A percentile compares a stretch with the other conserved stretches of the same genome.
phyloP scores from a whole-genome alignment of 1,140 invertebrate genomes.

The Maconellicoccus hirsutus region DNA sequence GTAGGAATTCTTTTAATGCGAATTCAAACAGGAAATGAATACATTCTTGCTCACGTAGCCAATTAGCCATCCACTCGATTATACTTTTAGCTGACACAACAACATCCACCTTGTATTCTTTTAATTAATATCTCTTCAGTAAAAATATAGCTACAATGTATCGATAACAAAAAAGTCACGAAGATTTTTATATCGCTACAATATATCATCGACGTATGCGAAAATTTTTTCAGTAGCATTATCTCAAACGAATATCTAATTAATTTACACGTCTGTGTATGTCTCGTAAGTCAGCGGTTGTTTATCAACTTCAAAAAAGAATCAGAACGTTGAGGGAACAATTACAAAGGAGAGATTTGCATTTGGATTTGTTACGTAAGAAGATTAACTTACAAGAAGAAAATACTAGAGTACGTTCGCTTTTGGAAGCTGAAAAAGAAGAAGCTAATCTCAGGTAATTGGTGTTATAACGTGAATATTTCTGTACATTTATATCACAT shows the following conservation, averaged over 20 bases:
- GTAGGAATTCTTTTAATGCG: no score
- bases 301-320: conserved; percentile 70
- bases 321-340: conserved; percentile 74
- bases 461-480: background rate
- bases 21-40: no score
- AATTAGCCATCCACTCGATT: no score
- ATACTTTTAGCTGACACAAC: no score
- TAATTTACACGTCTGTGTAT: conserved; percentile 25
- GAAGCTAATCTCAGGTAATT: conserved; percentile 52
- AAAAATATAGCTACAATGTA: no score
- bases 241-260: background rate
- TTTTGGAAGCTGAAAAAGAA: conserved; percentile 48
- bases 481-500: background rate
- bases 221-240: no score
- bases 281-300: conserved; percentile 52
- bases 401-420: conserved; percentile 28
- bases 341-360: conserved; percentile 77
- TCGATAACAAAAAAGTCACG: no score
- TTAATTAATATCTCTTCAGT: no score
- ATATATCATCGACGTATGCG: no score
- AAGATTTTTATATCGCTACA: no score
- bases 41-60: no score
- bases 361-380: conserved; percentile 73
- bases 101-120: no score
- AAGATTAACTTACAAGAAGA: conserved; percentile 61